Evolutionary conservation across 2,113 vertebrate genomes (phyloP), one percentile per base, ranked within the genome.

Genomic region (Poicephalus gulielmi): DNA sequence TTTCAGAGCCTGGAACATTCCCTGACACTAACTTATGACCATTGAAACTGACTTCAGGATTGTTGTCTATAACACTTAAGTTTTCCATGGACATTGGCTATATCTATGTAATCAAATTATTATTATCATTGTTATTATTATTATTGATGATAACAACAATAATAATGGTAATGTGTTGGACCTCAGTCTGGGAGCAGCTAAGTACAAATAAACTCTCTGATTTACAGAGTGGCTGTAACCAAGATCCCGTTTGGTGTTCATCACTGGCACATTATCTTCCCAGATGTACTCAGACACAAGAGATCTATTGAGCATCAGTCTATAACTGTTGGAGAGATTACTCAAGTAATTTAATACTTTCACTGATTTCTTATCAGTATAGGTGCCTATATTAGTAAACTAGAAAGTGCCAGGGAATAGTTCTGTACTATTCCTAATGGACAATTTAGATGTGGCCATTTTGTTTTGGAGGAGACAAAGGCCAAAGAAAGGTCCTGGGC

Each of bases 231-330:
- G 16, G 1, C 9, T 50, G 28, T 37, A 75, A 71, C 31, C 9
- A 37, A 68, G 43, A n/a, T 25, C 13, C 2, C 5, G 23, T 69
- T 78, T 46, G 22, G 41, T 17, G 17, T 44, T 66, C 33, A 27
- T 39, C 25, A 43, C 11, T 69, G 23, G 25, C 8, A 8, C 30
- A n/a, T 5, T 52, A 15, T 31, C 10, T 11, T 50, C 33, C 5
- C 22, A 87, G 37, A 77, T 9, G 11, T 13, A 35, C 13, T n/a
- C 13, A 60, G 19, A 50, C 6, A 50, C 8, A 31, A 41, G 30
- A 27, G 20, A 63, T 15, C 0, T 1, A 37, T 6, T 49, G 10
- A 18, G 6, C 22, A 80, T 13, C 9, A 27, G n/a, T 12, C 43
- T 59, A 7, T 41, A 70, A 20, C 25, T 59, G 6, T n/a, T 63